These are phyloP conservation scores for Numenius phaeopus DNA, from an alignment of 2,797 vertebrate genomes.

Conservation along the genomic window DNA sequence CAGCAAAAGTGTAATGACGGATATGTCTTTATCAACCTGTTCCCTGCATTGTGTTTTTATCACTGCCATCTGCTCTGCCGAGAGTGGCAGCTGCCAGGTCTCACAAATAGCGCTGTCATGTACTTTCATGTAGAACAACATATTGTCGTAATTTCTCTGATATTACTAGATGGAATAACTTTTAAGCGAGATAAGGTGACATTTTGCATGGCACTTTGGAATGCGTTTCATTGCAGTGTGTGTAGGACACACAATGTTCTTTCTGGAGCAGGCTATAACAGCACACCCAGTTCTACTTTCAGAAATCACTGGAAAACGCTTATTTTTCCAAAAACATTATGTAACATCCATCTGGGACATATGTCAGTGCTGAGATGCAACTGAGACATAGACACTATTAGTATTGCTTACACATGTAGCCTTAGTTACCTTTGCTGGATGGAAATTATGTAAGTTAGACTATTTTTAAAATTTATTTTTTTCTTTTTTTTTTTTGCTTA, in stretches of 20 bases:
- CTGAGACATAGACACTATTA: not conserved
- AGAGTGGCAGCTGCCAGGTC: conserved; percentile 76
- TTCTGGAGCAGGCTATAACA: not conserved
- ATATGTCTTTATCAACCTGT: conserved; percentile 58
- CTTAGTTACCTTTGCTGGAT: conserved; percentile 13
- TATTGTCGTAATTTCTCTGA: conserved; percentile 63
- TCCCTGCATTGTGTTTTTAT: conserved; percentile 68
- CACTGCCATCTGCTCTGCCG: conserved; percentile 66
- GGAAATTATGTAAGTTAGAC: not conserved
- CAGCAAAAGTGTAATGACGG: conserved; percentile 36
- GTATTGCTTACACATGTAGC: not conserved
- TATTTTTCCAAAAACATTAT: conserved; percentile 1
- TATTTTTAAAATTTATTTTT: not conserved
- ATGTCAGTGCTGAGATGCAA: not conserved
- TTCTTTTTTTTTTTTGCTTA: not conserved
- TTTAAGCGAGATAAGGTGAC: conserved; percentile 56
- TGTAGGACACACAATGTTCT: conserved; percentile 4
- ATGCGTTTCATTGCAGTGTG: not conserved
- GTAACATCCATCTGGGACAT: conserved; percentile 17
- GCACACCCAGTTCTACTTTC: not conserved
- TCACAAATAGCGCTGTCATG: conserved; percentile 66
- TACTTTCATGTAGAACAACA: conserved; percentile 62
- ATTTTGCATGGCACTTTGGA: conserved; percentile 20
- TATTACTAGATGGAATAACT: conserved; percentile 59
- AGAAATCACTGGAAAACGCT: conserved; percentile 11